Evolutionary conservation across 2,797 vertebrate species (phyloP).

Genomic region (Peromyscus aztecus): DNA sequence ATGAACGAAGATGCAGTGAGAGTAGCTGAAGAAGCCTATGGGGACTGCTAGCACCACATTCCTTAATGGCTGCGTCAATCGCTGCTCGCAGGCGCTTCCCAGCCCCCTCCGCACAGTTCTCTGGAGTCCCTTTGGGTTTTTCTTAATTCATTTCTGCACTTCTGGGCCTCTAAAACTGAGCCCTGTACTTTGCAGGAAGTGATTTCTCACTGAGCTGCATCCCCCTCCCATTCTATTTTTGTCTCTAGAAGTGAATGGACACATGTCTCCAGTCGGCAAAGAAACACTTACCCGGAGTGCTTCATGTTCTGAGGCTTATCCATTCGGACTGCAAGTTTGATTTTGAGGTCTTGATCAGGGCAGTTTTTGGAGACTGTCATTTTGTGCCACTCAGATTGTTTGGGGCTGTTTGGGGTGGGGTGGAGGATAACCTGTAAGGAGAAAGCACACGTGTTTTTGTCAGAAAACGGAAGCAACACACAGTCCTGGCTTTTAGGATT

Average conservation of each 20-base stretch:
- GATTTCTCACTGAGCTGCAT: not conserved
- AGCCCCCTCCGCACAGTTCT: not conserved
- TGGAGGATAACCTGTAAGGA: conserved; percentile 96
- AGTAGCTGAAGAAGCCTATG: not conserved
- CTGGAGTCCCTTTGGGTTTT: not conserved
- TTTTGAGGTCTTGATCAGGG: conserved; percentile 97
- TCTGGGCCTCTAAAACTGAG: not conserved
- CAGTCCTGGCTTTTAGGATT: not conserved
- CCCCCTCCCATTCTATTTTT: not conserved
- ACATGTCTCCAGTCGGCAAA: not conserved
- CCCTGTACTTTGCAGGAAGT: not conserved
- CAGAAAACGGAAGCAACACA: not conserved
- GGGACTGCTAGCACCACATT: not conserved
- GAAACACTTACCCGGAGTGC: conserved; percentile 95
- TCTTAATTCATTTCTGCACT: not conserved
- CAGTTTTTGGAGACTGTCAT: conserved; percentile 99
- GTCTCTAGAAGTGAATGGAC: not conserved
- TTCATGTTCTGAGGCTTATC: conserved; percentile 99
- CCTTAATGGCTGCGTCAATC: not conserved
- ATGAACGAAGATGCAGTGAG: not conserved
- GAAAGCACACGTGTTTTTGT: conserved; percentile 53
- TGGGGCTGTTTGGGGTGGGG: conserved; percentile 98
- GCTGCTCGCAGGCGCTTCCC: not conserved
- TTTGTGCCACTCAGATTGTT: conserved; percentile 99
- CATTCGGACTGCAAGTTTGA: conserved; percentile 99